Conservation (phyloP, 2,888 invertebrate species). For the Cerceris ruficornis region DNA sequence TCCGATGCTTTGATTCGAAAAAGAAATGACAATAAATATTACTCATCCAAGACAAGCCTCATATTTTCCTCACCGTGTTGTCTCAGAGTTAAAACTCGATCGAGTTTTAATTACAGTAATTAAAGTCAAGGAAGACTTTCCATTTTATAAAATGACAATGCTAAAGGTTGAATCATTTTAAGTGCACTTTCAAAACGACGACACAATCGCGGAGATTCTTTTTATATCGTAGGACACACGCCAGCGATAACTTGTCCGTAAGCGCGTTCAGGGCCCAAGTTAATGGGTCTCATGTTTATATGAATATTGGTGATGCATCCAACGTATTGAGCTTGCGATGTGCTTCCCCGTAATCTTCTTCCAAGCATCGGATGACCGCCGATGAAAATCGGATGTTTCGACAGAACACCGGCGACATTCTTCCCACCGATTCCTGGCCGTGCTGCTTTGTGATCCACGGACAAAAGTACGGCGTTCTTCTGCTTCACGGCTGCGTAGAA, state of each 20-base stretch:
- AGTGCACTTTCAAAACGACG: slow-evolving; percentile 25
- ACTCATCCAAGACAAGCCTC: no score
- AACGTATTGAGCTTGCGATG: slow-evolving; percentile 88
- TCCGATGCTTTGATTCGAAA: no score
- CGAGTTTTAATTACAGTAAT: no score
- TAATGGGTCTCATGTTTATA: slow-evolving; percentile 83
- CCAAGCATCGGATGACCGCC: slow-evolving; percentile 90
- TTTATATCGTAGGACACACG: slow-evolving; percentile 90
- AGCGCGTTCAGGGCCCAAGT: slow-evolving; percentile 84
- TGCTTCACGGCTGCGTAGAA: slow-evolving; percentile 88
- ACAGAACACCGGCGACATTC: slow-evolving; percentile 88
- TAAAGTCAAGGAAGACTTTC: no score
- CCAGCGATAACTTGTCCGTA: slow-evolving; percentile 89
- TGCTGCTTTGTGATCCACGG: slow-evolving; percentile 91
- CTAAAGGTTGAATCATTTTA: slow-evolving; percentile 8
- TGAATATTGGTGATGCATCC: slow-evolving; percentile 90
- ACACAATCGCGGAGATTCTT: background rate
- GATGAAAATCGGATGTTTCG: slow-evolving; percentile 93
- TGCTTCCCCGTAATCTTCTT: slow-evolving; percentile 85
- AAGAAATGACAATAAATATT: no score
- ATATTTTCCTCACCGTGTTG: no score
- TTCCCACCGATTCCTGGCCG: slow-evolving; percentile 85
- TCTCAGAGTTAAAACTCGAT: no score
- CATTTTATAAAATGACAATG: background rate
- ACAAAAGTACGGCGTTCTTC: slow-evolving; percentile 94